These are phyloP conservation scores for Drosophila kanapiae DNA, from an alignment of 1,140 invertebrate genomes.

Conservation along the genomic window DNA sequence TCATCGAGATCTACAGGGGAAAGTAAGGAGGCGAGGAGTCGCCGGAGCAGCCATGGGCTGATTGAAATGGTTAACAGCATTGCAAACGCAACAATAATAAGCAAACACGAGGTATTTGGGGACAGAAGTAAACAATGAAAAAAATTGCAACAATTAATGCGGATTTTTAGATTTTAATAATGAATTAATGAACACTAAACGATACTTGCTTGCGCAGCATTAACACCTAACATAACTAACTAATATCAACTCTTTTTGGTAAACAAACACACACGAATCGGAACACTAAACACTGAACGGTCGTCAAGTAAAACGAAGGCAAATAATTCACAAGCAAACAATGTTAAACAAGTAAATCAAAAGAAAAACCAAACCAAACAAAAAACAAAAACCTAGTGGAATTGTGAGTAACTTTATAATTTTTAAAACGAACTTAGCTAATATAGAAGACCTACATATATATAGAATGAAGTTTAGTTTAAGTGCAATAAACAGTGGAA, in stretches of 20 bases:
- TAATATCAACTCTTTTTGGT: slow-evolving; percentile 48
- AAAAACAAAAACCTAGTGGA: slow-evolving; percentile 48
- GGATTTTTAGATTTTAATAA: slow-evolving; percentile 80
- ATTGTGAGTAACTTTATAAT: slow-evolving; percentile 64
- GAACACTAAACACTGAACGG: slow-evolving; percentile 41
- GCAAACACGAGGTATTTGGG: slow-evolving; percentile 36
- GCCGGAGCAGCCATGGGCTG: slow-evolving; percentile 32
- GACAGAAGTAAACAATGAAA: slow-evolving; percentile 41
- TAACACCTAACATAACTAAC: slow-evolving; percentile 47
- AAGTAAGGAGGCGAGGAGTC: slow-evolving; percentile 88
- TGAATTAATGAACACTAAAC: slow-evolving; percentile 41
- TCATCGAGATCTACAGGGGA: slow-evolving; percentile 97
- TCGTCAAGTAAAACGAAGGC: slow-evolving; percentile 17
- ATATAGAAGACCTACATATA: slow-evolving; percentile 36
- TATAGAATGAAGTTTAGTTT: slow-evolving; percentile 60
- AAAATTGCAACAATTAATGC: slow-evolving; percentile 58
- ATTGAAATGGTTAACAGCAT: slow-evolving; percentile 77
- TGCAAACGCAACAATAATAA: slow-evolving; percentile 81
- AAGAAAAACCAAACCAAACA: slow-evolving; percentile 3
- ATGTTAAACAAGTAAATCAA: slow-evolving; percentile 51
- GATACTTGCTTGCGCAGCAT: slow-evolving; percentile 55
- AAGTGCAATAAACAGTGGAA: slow-evolving; percentile 57
- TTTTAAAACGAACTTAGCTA: slow-evolving; percentile 55
- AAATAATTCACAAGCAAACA: slow-evolving; percentile 43
- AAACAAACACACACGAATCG: slow-evolving; percentile 50